Conservation (phyloP, 2,888 invertebrate species). For the Carabus problematicus region DNA sequence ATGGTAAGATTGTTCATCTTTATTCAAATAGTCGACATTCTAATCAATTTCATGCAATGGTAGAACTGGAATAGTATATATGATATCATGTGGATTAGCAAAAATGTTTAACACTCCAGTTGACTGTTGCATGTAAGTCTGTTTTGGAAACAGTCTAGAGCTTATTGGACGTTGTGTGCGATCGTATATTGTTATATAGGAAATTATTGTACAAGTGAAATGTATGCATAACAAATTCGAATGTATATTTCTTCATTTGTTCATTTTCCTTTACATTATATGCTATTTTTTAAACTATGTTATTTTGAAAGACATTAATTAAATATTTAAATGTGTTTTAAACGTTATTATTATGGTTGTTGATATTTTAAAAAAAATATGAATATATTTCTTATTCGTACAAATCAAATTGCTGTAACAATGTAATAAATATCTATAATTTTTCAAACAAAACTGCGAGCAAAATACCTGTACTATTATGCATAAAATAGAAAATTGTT, state of each 20-base stretch:
- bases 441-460: background rate
- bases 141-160: background rate
- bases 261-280: background rate
- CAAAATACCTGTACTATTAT: slow-evolving; percentile 1
- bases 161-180: slow-evolving; percentile 8
- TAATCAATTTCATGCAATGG: background rate
- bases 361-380: slow-evolving; percentile 11
- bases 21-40: background rate
- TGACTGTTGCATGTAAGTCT: background rate
- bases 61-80: too few species aligned
- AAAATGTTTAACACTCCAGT: too few species aligned
- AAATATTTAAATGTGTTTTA: background rate
- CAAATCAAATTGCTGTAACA: slow-evolving; percentile 14
- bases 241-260: slow-evolving; percentile 6
- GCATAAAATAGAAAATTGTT: slow-evolving; percentile 1
- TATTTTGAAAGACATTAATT: background rate
- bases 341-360: background rate
- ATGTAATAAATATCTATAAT: slow-evolving; percentile 25
- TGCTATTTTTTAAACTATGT: background rate
- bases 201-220: background rate
- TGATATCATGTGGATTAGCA: background rate
- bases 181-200: background rate
- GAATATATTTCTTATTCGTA: slow-evolving; percentile 22
- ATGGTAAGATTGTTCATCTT: slow-evolving; percentile 5
- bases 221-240: background rate